phyloP scores from a whole-genome alignment of 2,113 vertebrate genomes.

The Myotis yumanensis region DNA sequence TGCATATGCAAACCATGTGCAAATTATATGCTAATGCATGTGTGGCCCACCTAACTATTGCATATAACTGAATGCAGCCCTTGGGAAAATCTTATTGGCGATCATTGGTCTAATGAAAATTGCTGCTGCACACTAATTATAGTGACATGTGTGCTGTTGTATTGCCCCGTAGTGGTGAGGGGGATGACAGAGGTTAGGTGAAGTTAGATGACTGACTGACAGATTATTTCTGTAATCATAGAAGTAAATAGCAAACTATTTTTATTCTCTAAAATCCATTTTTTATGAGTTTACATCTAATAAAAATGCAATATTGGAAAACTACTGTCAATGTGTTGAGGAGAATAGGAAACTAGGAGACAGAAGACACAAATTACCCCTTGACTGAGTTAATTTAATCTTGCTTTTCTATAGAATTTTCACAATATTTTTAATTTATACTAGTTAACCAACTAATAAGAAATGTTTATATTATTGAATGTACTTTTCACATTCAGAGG shows the following conservation, averaged over 20 bases:
- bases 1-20: constrained; percentile 72
- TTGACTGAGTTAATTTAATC: neutral
- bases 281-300: constrained; percentile 49
- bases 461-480: constrained; percentile 10
- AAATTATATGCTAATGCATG: constrained; percentile 78
- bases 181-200: constrained; percentile 62
- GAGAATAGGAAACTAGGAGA: neutral
- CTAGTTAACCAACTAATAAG: neutral
- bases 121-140: constrained; percentile 74
- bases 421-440: neutral
- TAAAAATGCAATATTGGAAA: neutral
- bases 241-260: constrained; percentile 39
- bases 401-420: neutral
- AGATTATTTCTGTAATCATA: constrained; percentile 35
- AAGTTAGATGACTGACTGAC: constrained; percentile 49
- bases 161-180: constrained; percentile 77
- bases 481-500: neutral
- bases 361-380: neutral
- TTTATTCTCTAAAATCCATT: constrained; percentile 38
- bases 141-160: constrained; percentile 67
- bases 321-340: neutral
- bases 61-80: constrained; percentile 75
- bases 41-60: constrained; percentile 73
- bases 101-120: constrained; percentile 80
- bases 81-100: constrained; percentile 78